Evolutionary conservation across 1,140 invertebrate genomes (phyloP).

Genomic region (Lasioglossum albipes): DNA sequence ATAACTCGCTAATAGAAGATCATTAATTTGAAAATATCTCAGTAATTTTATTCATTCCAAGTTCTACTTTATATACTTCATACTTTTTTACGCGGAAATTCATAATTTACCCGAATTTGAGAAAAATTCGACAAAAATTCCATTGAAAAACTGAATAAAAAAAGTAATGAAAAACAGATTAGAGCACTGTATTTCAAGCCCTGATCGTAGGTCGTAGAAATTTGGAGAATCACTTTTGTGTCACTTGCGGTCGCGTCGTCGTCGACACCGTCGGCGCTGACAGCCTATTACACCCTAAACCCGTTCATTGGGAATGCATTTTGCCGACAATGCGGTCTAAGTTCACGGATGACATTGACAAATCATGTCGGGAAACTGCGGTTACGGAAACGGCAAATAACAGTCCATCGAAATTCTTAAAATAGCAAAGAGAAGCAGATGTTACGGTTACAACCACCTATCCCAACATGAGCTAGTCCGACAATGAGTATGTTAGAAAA

Average conservation of each 20-base stretch:
- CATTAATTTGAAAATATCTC: too few species aligned
- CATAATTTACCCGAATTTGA: too few species aligned
- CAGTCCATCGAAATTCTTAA: background rate
- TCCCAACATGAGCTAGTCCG: slow-evolving; percentile 8
- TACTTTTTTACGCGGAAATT: too few species aligned
- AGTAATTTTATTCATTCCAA: too few species aligned
- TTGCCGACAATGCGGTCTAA: slow-evolving; percentile 3
- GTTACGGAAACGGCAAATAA: background rate
- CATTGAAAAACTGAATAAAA: too few species aligned
- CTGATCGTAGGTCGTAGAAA: background rate
- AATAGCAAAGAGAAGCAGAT: slow-evolving; percentile 19
- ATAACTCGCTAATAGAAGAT: too few species aligned
- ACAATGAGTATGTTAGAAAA: slow-evolving; percentile 27
- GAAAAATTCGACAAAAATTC: too few species aligned
- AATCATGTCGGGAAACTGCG: slow-evolving; percentile 19
- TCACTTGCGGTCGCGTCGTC: background rate
- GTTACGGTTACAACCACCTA: slow-evolving; percentile 20
- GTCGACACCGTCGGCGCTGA: background rate
- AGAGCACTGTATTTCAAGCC: too few species aligned
- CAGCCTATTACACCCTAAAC: slow-evolving; percentile 19
- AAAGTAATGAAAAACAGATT: too few species aligned
- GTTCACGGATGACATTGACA: background rate
- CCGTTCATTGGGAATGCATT: slow-evolving; percentile 5
- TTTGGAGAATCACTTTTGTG: slow-evolving; percentile 14
- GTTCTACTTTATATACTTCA: too few species aligned